Conservation (phyloP, 2,113 vertebrate species). For the Calonectris borealis region DNA sequence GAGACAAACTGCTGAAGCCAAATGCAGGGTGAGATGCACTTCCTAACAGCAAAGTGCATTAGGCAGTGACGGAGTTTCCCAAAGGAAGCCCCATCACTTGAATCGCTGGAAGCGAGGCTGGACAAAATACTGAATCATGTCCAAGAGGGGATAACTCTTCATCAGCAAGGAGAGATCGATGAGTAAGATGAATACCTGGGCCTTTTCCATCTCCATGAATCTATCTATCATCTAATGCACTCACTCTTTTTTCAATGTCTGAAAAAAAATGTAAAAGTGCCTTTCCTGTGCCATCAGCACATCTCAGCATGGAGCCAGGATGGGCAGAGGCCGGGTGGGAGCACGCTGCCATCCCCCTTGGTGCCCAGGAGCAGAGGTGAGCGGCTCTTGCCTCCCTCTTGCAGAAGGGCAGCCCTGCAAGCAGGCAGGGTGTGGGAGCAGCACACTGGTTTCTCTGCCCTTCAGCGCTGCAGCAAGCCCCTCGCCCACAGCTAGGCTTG, state of each 20-base stretch:
- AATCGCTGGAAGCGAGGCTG: conserved; percentile 16
- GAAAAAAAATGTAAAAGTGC: neutral
- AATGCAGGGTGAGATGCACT: neutral
- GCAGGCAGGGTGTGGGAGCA: neutral
- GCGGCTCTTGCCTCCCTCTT: accelerated
- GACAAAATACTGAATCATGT: conserved; percentile 27
- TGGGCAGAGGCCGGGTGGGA: neutral
- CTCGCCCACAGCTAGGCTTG: neutral
- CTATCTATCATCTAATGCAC: neutral
- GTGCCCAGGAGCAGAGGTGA: neutral
- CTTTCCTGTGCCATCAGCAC: conserved; percentile 6
- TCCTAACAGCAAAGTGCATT: conserved; percentile 26
- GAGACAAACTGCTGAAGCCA: neutral
- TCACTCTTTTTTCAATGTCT: neutral
- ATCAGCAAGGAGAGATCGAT: neutral
- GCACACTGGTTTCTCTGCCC: neutral
- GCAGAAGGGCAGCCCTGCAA: neutral
- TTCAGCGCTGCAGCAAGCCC: neutral
- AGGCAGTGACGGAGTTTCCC: neutral
- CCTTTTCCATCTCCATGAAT: neutral
- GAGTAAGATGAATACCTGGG: conserved; percentile 16
- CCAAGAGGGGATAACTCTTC: conserved; percentile 40
- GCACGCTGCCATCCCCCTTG: neutral
- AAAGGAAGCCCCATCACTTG: conserved; percentile 40
- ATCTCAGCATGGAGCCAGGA: neutral